Conservation (phyloP, 2,113 vertebrate species). For the Microcebus lehilahytsara region DNA sequence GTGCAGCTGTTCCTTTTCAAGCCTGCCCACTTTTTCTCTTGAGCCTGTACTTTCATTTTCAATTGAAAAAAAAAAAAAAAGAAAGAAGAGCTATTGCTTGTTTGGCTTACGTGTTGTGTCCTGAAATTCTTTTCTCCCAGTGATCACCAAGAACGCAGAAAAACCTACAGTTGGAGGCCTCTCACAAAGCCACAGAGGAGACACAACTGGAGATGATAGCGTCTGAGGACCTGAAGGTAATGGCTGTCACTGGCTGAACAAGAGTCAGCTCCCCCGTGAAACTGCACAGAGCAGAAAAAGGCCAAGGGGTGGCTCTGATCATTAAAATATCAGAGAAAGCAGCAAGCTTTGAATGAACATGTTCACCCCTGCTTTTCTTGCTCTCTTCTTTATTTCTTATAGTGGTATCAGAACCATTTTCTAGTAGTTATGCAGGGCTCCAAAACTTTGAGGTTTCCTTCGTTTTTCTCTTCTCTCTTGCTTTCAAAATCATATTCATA, state of each 20-base stretch:
- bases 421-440: neutral
- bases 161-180: too few species aligned
- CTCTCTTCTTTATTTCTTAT: neutral
- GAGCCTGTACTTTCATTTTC: too few species aligned
- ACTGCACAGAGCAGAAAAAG: neutral
- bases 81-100: too few species aligned
- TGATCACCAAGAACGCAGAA: too few species aligned
- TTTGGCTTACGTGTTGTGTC: too few species aligned
- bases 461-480: neutral
- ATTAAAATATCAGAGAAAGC: neutral
- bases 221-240: neutral
- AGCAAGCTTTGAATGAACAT: neutral
- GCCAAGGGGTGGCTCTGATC: fast-evolving
- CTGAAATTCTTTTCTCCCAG: too few species aligned
- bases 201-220: neutral
- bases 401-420: neutral
- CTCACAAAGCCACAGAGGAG: neutral
- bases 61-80: too few species aligned
- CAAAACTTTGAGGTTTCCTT: neutral
- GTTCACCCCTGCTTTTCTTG: neutral
- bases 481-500: neutral
- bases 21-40: too few species aligned
- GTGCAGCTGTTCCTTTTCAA: too few species aligned
- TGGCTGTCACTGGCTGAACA: neutral
- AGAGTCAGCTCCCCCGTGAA: neutral